phyloP scores from a whole-genome alignment of 2,888 invertebrate species.

The Serrognathus titanus region DNA sequence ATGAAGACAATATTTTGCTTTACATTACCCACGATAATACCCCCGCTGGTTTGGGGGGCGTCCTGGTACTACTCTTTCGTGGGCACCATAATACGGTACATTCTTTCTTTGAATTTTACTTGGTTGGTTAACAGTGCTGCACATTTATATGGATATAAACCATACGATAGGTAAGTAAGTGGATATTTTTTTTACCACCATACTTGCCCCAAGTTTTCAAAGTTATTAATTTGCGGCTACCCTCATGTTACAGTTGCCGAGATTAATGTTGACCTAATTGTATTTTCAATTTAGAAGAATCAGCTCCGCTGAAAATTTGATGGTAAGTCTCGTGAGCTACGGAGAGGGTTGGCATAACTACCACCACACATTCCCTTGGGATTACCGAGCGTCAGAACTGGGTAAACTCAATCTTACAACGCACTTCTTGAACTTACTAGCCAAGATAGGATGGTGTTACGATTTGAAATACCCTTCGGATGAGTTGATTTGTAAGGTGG shows the following conservation, averaged over 20 bases:
- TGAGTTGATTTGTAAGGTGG: conserved; percentile 66
- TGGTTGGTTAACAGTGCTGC: conserved; percentile 91
- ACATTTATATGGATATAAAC: conserved; percentile 74
- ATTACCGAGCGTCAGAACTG: conserved; percentile 85
- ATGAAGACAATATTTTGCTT: conserved; percentile 70
- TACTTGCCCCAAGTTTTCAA: too few species aligned
- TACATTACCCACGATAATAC: conserved; percentile 66
- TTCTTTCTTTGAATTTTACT: conserved; percentile 73
- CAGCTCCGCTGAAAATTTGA: conserved; percentile 73
- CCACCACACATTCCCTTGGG: conserved; percentile 92
- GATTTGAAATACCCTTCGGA: conserved; percentile 66
- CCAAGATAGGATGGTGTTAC: conserved; percentile 70
- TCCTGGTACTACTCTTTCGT: conserved; percentile 62
- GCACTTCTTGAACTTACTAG: conserved; percentile 64
- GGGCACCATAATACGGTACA: conserved; percentile 70
- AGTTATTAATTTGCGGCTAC: too few species aligned
- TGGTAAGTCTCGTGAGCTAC: conserved; percentile 69
- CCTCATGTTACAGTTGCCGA: too few species aligned
- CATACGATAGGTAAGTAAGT: conserved; percentile 63
- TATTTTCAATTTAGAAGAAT: conserved; percentile 57
- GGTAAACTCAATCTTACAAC: conserved; percentile 62
- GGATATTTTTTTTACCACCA: not conserved
- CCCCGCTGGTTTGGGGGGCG: conserved; percentile 70
- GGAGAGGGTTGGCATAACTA: conserved; percentile 86
- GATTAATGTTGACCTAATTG: not conserved